phyloP scores from a whole-genome alignment of 2,888 invertebrate species.

The Ramazzottius varieornatus region DNA sequence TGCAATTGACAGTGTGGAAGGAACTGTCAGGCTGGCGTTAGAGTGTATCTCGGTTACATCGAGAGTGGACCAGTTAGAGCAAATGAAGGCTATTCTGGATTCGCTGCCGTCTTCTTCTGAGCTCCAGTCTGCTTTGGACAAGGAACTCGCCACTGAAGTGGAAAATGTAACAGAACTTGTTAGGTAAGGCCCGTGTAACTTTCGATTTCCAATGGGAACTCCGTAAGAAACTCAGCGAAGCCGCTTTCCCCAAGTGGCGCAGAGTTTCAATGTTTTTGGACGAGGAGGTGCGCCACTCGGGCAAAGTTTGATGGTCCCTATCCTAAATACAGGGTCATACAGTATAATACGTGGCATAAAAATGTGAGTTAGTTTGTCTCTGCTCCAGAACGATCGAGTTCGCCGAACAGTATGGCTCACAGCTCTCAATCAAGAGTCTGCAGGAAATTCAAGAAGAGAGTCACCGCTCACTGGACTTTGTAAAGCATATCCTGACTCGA shows the following conservation, averaged over 20 bases:
- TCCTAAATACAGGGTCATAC: too few relatives aligned
- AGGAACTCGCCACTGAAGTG: too few relatives aligned
- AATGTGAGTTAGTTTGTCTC: not conserved
- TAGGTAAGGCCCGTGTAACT: too few relatives aligned
- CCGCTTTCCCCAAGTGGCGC: too few relatives aligned
- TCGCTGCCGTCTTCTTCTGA: not conserved
- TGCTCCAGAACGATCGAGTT: not conserved
- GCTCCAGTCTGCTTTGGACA: too few relatives aligned
- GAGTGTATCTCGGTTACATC: not conserved
- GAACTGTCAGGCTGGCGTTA: not conserved
- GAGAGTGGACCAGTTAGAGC: not conserved
- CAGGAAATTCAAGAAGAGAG: not conserved
- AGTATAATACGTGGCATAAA: too few relatives aligned
- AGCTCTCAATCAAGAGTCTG: not conserved
- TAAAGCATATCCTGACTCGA: not conserved
- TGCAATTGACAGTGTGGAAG: not conserved
- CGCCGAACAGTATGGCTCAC: not conserved
- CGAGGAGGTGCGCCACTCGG: too few relatives aligned
- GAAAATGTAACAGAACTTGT: too few relatives aligned
- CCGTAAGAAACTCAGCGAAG: too few relatives aligned
- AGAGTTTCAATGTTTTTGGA: too few relatives aligned
- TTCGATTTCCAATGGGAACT: too few relatives aligned
- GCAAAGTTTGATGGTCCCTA: too few relatives aligned
- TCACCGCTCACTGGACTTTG: not conserved
- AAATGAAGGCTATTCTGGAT: not conserved